These are phyloP conservation scores for Syngnathus rostellatus DNA, from an alignment of 2,797 vertebrate species.

Conservation along the genomic window DNA sequence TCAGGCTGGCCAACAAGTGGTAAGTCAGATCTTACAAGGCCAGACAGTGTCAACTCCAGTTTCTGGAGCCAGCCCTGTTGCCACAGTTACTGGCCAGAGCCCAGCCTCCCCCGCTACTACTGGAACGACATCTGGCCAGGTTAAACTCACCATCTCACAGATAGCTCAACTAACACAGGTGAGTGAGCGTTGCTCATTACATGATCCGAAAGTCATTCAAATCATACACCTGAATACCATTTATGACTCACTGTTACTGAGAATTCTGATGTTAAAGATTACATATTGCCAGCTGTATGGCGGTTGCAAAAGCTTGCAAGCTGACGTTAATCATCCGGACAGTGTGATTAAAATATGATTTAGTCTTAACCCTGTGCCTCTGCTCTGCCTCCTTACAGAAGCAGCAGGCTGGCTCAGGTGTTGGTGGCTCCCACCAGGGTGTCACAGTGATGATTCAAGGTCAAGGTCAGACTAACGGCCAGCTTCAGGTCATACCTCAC, in stretches of 20 bases:
- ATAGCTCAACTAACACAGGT: conserved; percentile 77
- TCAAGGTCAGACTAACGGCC: conserved; percentile 92
- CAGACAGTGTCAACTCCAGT: conserved; percentile 85
- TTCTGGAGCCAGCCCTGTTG: conserved; percentile 70
- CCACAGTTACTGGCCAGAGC: conserved; percentile 70
- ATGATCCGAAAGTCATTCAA: not conserved
- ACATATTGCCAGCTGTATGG: not conserved
- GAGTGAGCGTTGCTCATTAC: not conserved
- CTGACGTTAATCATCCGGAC: not conserved
- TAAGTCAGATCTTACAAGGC: conserved; percentile 92
- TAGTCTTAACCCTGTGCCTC: no score
- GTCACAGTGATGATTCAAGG: conserved; percentile 95
- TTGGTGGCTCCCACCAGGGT: conserved; percentile 65
- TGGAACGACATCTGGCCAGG: conserved; percentile 58
- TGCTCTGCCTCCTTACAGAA: conserved; percentile 41
- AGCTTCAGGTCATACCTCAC: conserved; percentile 91
- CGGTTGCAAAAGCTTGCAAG: not conserved
- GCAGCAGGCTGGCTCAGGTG: conserved; percentile 55
- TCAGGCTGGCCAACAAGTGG: conserved; percentile 86
- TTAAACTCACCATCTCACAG: conserved; percentile 89
- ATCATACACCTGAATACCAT: no score
- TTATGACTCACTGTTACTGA: no score
- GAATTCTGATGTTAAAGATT: no score
- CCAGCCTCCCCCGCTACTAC: conserved; percentile 54
- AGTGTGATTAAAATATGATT: not conserved